phyloP scores from a whole-genome alignment of 2,113 vertebrate genomes.

The Hippocampus zosterae region DNA sequence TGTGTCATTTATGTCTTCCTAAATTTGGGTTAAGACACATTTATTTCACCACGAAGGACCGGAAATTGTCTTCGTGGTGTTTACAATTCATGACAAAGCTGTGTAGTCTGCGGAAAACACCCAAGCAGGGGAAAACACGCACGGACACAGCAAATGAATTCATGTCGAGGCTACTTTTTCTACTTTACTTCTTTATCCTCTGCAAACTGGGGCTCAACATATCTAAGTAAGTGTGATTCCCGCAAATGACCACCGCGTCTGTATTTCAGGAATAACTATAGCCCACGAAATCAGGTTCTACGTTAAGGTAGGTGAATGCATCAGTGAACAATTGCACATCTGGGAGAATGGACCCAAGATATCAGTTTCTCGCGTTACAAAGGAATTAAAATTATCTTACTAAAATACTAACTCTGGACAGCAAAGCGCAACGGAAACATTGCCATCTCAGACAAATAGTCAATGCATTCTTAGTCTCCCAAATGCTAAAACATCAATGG shows the following conservation, averaged over 20 bases:
- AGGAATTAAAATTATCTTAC: background rate
- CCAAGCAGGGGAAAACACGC: background rate
- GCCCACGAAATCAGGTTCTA: conserved; percentile 15
- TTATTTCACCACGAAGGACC: conserved; percentile 23
- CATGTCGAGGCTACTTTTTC: background rate
- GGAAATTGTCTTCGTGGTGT: background rate
- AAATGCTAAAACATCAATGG: conserved; percentile 15
- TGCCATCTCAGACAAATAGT: background rate
- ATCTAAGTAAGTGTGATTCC: background rate
- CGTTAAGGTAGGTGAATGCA: conserved; percentile 21
- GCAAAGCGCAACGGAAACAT: background rate
- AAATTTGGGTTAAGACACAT: background rate
- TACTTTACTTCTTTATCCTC: background rate
- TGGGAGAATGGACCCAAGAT: conserved; percentile 4
- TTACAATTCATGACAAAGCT: background rate
- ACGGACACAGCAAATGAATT: background rate
- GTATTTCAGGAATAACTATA: background rate
- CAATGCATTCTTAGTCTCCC: background rate
- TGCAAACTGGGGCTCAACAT: background rate
- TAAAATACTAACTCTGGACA: background rate
- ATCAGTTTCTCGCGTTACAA: background rate
- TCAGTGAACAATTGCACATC: conserved; percentile 5
- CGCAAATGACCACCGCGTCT: background rate
- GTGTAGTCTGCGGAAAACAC: conserved; percentile 38
- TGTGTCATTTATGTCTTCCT: background rate